These are phyloP conservation scores for Scotopteryx bipunctaria DNA, from an alignment of 2,888 invertebrate genomes.

Conservation along the genomic window DNA sequence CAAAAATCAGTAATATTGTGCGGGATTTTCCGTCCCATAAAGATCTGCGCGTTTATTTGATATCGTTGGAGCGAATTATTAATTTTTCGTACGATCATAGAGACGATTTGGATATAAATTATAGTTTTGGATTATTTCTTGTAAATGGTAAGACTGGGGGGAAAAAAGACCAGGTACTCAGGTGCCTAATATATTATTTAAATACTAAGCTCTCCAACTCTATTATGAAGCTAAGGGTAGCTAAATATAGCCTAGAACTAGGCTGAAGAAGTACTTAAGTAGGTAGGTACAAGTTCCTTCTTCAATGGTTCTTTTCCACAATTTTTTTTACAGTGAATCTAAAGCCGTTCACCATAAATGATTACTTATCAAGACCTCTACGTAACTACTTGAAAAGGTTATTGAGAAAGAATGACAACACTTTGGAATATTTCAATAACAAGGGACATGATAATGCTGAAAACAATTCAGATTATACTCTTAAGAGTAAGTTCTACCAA, in stretches of 20 bases:
- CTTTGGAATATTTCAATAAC: slow-evolving; percentile 33
- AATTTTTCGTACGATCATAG: slow-evolving; percentile 44
- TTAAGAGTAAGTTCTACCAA: not conserved
- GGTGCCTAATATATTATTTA: not conserved
- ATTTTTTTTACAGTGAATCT: slow-evolving; percentile 22
- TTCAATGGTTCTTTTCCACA: not conserved
- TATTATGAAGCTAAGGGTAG: too few relatives aligned
- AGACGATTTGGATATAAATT: slow-evolving; percentile 50
- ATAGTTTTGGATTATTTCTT: slow-evolving; percentile 59
- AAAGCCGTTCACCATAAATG: not conserved
- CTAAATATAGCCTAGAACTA: too few relatives aligned
- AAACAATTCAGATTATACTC: not conserved
- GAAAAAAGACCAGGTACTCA: not conserved
- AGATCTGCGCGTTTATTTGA: slow-evolving; percentile 49
- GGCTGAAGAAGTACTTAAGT: too few relatives aligned
- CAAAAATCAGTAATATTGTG: slow-evolving; percentile 14
- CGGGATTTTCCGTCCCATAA: slow-evolving; percentile 42
- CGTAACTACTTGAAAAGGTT: slow-evolving; percentile 8
- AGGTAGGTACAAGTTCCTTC: too few relatives aligned
- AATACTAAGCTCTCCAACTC: too few relatives aligned
- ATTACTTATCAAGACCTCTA: not conserved
- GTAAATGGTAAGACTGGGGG: slow-evolving; percentile 54
- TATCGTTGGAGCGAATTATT: slow-evolving; percentile 43
- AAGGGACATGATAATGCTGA: slow-evolving; percentile 20
- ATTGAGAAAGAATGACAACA: slow-evolving; percentile 28